Conservation (phyloP, 2,888 invertebrate genomes). For the Seladonia tumulorum region DNA sequence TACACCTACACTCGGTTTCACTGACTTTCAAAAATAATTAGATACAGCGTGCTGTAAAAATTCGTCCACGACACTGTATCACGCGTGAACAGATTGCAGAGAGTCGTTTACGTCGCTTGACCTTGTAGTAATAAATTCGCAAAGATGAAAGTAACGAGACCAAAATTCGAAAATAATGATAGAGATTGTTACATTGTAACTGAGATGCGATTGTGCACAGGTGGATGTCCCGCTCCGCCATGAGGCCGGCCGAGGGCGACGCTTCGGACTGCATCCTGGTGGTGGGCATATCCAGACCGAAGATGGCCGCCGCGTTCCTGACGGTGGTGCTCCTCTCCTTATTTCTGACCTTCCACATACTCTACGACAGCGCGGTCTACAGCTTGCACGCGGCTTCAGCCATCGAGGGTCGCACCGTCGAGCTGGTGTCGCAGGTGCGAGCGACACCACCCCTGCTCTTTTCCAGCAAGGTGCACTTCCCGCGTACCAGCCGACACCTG, state of each 20-base stretch:
- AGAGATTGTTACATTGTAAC: background rate
- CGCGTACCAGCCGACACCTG: conserved; percentile 87
- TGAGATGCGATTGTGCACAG: conserved; percentile 82
- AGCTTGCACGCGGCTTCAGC: conserved; percentile 88
- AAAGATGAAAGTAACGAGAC: too few species aligned
- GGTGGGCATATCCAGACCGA: conserved; percentile 93
- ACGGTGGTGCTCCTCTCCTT: conserved; percentile 92
- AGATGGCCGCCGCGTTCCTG: conserved; percentile 92
- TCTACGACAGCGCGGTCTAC: conserved; percentile 94
- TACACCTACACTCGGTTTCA: too few species aligned
- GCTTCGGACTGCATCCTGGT: conserved; percentile 93
- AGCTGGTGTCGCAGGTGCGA: conserved; percentile 82
- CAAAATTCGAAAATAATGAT: too few species aligned
- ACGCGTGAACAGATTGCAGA: too few species aligned
- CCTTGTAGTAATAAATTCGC: too few species aligned
- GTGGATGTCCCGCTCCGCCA: conserved; percentile 93
- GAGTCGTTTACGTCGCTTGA: too few species aligned
- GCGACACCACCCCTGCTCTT: conserved; percentile 84
- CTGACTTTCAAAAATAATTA: too few species aligned
- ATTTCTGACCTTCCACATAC: conserved; percentile 93
- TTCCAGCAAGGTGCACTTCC: conserved; percentile 86
- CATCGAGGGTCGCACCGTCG: conserved; percentile 78
- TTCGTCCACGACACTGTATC: too few species aligned
- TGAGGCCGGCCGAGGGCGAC: conserved; percentile 93
- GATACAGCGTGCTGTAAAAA: too few species aligned